These are phyloP conservation scores for Drosophila trapezifrons DNA, from an alignment of 1,140 invertebrate species.

Conservation along the genomic window DNA sequence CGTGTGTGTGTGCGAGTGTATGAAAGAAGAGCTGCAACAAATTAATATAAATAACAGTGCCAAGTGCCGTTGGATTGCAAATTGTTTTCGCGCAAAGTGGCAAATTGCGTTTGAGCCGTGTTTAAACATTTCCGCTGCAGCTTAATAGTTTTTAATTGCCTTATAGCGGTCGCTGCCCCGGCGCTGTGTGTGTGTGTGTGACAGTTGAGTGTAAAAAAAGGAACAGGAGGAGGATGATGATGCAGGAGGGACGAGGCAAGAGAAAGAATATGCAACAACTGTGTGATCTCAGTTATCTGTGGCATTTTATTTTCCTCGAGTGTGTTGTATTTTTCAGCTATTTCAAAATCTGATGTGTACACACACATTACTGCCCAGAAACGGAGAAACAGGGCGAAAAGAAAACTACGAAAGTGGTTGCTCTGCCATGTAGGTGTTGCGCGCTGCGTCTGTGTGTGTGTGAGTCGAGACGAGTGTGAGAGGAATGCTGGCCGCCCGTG, in stretches of 20 bases:
- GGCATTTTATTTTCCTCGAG: conserved; percentile 36
- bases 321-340: conserved; percentile 26
- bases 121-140: conserved; percentile 69
- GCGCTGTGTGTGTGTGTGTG: conserved; percentile 38
- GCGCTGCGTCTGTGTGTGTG: conserved; percentile 47
- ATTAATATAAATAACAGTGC: conserved; percentile 45
- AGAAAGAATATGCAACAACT: conserved; percentile 40
- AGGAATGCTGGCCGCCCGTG: conserved; percentile 69
- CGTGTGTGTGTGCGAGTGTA: conserved; percentile 15
- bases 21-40: conserved; percentile 40
- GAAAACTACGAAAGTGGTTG: conserved; percentile 79
- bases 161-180: conserved; percentile 54
- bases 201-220: conserved; percentile 9
- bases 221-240: conserved; percentile 27
- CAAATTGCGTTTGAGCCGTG: conserved; percentile 45
- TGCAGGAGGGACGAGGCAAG: conserved; percentile 15
- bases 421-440: conserved; percentile 56
- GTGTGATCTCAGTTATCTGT: conserved; percentile 26
- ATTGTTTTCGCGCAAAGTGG: conserved; percentile 39
- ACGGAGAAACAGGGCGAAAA: conserved; percentile 62
- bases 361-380: conserved; percentile 67
- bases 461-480: conserved; percentile 56
- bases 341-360: conserved; percentile 58
- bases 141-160: conserved; percentile 57
- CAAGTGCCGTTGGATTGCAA: conserved; percentile 40